phyloP scores from a whole-genome alignment of 1,140 invertebrate genomes.

The Rhynchophorus ferrugineus region DNA sequence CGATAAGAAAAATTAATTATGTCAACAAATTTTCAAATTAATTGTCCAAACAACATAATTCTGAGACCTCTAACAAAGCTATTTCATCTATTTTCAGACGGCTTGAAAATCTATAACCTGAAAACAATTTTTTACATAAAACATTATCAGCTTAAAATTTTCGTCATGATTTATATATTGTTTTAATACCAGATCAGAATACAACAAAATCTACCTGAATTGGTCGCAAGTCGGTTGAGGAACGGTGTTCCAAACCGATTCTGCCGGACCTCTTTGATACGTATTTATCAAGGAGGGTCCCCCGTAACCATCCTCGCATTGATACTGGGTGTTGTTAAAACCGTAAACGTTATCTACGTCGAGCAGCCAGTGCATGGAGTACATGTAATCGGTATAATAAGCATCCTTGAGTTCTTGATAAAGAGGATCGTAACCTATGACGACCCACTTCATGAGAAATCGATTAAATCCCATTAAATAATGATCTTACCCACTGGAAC shows the following conservation, averaged over 20 bases:
- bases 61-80: too few relatives aligned
- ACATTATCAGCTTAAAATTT: too few relatives aligned
- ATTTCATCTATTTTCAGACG: too few relatives aligned
- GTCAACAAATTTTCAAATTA: too few relatives aligned
- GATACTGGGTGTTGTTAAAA: conserved; percentile 19
- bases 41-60: too few relatives aligned
- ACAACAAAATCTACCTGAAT: conserved; percentile 12
- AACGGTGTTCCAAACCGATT: conserved; percentile 26
- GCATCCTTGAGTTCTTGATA: conserved; percentile 14
- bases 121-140: too few relatives aligned
- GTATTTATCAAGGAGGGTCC: conserved; percentile 21
- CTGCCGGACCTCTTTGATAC: conserved; percentile 23
- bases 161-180: background rate
- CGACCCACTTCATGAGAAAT: background rate
- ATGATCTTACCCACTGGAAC: conserved; percentile 11
- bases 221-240: conserved; percentile 23
- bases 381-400: conserved; percentile 14
- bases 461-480: too few relatives aligned
- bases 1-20: too few relatives aligned
- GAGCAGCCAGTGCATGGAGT: conserved; percentile 22
- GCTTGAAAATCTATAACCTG: too few relatives aligned
- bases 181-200: background rate
- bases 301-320: conserved; percentile 16
- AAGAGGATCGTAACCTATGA: conserved; percentile 16
- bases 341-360: conserved; percentile 25